Conservation (phyloP, 2,888 invertebrate genomes). For the Dryococelus australis region DNA sequence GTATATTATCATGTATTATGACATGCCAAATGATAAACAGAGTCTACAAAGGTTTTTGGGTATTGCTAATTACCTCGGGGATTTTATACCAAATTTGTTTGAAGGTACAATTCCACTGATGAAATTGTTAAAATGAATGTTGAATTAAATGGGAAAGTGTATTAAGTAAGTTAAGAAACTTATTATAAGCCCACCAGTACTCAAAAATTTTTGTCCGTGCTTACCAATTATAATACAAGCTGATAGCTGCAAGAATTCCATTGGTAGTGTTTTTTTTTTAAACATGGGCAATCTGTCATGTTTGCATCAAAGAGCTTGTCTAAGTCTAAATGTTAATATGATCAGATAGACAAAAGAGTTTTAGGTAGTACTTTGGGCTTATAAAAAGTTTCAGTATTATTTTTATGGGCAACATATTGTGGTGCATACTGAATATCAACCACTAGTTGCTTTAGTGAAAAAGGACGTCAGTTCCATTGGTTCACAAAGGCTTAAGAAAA, state of each 20-base stretch:
- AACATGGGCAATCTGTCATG: too few relatives aligned
- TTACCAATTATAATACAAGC: neutral
- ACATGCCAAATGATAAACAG: neutral
- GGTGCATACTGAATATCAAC: too few relatives aligned
- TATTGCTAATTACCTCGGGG: neutral
- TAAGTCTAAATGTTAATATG: too few relatives aligned
- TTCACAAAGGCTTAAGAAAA: neutral
- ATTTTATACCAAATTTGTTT: neutral
- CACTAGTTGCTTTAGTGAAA: neutral
- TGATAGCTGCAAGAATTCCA: neutral
- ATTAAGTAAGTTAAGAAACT: neutral
- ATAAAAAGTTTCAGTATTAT: too few relatives aligned
- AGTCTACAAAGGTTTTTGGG: neutral
- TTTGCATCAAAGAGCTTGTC: too few relatives aligned
- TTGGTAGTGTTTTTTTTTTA: neutral
- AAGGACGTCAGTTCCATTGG: neutral
- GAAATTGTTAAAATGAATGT: neutral
- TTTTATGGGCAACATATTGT: too few relatives aligned
- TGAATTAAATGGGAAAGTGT: neutral
- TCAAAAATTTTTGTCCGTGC: neutral
- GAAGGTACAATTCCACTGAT: neutral
- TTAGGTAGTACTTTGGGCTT: too few relatives aligned
- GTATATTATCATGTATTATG: neutral
- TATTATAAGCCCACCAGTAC: neutral
- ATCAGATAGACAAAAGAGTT: too few relatives aligned